Evolutionary conservation across 2,797 vertebrate species (phyloP).

Genomic region (Sphaeramia orbicularis): DNA sequence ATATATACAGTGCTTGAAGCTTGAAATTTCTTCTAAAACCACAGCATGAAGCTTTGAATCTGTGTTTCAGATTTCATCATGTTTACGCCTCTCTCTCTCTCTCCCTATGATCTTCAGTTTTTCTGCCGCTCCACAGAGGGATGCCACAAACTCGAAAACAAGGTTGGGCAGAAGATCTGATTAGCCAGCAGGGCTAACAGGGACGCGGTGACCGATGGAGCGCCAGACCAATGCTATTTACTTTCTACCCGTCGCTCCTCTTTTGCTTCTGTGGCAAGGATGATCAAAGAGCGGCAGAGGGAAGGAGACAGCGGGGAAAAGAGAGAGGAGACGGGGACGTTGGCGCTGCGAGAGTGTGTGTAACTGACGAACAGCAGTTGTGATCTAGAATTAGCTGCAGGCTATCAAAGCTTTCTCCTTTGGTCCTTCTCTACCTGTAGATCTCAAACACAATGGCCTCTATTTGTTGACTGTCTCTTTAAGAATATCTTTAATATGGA

Average conservation of each 20-base stretch:
- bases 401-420: conserved; percentile 7
- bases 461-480: conserved; percentile 14
- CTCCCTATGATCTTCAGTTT: conserved; percentile 33
- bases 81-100: conserved; percentile 5
- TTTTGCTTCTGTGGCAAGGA: conserved; percentile 56
- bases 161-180: conserved; percentile 77
- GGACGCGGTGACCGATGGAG: conserved; percentile 76
- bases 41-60: conserved; percentile 26
- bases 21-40: conserved; percentile 39
- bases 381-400: conserved; percentile 51
- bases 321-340: background rate
- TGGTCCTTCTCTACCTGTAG: background rate
- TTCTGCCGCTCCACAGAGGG: conserved; percentile 14
- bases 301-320: conserved; percentile 29
- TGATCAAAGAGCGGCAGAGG: conserved; percentile 66
- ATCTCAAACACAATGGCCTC: conserved; percentile 9
- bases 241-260: conserved; percentile 51
- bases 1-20: conserved; percentile 6
- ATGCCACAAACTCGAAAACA: conserved; percentile 71
- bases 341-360: background rate
- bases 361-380: conserved; percentile 20
- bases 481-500: background rate
- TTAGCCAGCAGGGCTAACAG: conserved; percentile 74
- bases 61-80: conserved; percentile 45
- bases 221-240: conserved; percentile 61